A percentile compares a stretch with the other conserved stretches of the same genome.
These are phyloP conservation scores for Acanthis flammea DNA, from an alignment of 2,797 vertebrate species.

Conservation along the genomic window DNA sequence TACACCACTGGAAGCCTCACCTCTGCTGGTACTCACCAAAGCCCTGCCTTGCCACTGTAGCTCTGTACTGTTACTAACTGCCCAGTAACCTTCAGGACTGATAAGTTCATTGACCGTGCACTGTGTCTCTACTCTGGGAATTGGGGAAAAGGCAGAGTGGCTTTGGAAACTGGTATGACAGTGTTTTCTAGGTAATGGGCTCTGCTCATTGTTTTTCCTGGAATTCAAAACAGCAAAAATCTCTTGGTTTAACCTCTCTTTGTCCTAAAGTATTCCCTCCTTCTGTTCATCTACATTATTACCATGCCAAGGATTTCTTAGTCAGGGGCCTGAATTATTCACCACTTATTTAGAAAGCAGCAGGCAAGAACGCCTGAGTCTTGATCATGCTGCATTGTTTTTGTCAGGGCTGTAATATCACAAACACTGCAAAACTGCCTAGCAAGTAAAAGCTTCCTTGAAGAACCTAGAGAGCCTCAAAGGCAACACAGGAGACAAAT, in stretches of 20 bases:
- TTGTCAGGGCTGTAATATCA: not conserved
- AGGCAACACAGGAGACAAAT: rapidly evolving
- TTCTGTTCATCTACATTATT: not conserved
- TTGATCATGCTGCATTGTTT: not conserved
- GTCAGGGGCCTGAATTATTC: not conserved
- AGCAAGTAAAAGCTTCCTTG: not conserved
- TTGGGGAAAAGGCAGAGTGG: not conserved
- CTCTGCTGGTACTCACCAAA: not conserved
- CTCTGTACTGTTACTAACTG: not conserved
- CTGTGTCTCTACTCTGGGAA: not conserved
- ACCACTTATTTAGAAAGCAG: not conserved
- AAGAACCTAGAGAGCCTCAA: not conserved
- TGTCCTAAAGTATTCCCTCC: not conserved
- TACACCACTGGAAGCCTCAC: not conserved
- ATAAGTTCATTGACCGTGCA: not conserved
- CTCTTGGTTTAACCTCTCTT: not conserved
- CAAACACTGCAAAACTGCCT: not conserved
- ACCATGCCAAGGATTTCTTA: not conserved
- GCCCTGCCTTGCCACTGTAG: not conserved
- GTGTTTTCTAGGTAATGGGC: not conserved
- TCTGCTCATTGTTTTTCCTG: not conserved
- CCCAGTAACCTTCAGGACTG: not conserved
- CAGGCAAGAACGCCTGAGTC: not conserved
- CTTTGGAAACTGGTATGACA: not conserved
- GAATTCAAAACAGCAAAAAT: not conserved